Conservation (phyloP, 2,888 invertebrate genomes). For the Theretra japonica region DNA sequence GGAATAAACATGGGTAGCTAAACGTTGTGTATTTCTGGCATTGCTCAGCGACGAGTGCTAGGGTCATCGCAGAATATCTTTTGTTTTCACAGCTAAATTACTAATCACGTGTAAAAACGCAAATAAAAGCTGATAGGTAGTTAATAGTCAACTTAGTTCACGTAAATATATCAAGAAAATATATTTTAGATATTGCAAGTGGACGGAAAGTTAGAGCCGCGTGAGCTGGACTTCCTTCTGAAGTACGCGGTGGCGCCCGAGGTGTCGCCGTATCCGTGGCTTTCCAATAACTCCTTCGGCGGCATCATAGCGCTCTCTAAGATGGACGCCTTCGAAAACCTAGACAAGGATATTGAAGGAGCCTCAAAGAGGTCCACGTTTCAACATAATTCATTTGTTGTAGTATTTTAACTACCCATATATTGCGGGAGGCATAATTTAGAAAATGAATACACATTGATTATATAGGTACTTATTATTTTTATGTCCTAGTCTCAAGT, state of each 20-base stretch:
- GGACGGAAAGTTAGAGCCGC: constrained; percentile 87
- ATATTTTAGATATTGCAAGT: constrained; percentile 70
- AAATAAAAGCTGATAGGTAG: too few species aligned
- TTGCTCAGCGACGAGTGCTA: too few species aligned
- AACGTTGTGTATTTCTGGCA: too few species aligned
- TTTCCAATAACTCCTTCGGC: constrained; percentile 91
- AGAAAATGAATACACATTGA: not conserved
- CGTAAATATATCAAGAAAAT: not conserved
- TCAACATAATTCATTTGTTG: not conserved
- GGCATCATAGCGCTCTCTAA: constrained; percentile 91
- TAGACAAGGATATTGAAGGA: constrained; percentile 96
- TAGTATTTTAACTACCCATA: not conserved
- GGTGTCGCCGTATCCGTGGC: constrained; percentile 92
- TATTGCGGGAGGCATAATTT: not conserved
- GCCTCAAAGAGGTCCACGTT: constrained; percentile 88
- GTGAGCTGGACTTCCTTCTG: constrained; percentile 94
- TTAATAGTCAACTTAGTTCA: too few species aligned
- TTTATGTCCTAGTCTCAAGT: too few species aligned
- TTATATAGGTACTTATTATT: too few species aligned
- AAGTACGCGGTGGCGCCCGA: constrained; percentile 92
- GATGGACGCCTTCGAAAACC: constrained; percentile 91
- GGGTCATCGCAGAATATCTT: too few species aligned
- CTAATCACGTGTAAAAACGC: too few species aligned
- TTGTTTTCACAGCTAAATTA: too few species aligned
- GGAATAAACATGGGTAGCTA: too few species aligned